A percentile compares a stretch with the other conserved stretches of the same genome.
phyloP scores from a whole-genome alignment of 2,888 invertebrate genomes.

The Leptopilina drosophilae region DNA sequence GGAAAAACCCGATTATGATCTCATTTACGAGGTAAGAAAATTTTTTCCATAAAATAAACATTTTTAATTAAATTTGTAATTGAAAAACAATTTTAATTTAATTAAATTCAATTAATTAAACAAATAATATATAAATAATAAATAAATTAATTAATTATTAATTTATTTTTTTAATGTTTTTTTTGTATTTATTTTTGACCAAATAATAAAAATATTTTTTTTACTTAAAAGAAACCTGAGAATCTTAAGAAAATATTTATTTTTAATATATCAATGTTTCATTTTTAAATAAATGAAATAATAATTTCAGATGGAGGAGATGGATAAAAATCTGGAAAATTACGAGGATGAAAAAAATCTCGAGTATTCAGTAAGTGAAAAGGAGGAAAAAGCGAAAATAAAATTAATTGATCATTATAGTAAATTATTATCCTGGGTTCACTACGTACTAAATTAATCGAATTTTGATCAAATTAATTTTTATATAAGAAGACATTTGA shows the following conservation, averaged over 20 bases:
- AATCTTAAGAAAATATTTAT: too few species aligned
- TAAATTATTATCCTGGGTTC: conserved; percentile 70
- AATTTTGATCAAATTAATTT: conserved; percentile 53
- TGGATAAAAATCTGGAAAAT: background rate
- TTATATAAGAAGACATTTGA: too few species aligned
- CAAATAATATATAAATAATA: too few species aligned
- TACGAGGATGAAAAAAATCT: background rate
- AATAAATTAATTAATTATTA: too few species aligned
- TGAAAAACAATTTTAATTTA: too few species aligned
- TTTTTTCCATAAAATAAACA: background rate
- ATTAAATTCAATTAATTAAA: background rate
- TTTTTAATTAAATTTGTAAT: too few species aligned
- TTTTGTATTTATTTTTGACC: too few species aligned
- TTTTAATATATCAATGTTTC: too few species aligned
- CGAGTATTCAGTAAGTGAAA: conserved; percentile 43
- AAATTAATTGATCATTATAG: conserved; percentile 71
- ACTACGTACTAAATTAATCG: conserved; percentile 64
- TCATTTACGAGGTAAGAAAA: background rate
- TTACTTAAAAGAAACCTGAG: too few species aligned
- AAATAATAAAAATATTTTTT: too few species aligned
- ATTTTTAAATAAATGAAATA: too few species aligned
- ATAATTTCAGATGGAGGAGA: background rate
- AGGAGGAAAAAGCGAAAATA: conserved; percentile 60
- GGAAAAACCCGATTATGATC: background rate
- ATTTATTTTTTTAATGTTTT: too few species aligned